Evolutionary conservation across 2,113 vertebrate genomes (phyloP).

Genomic region (Callaeas wilsoni): DNA sequence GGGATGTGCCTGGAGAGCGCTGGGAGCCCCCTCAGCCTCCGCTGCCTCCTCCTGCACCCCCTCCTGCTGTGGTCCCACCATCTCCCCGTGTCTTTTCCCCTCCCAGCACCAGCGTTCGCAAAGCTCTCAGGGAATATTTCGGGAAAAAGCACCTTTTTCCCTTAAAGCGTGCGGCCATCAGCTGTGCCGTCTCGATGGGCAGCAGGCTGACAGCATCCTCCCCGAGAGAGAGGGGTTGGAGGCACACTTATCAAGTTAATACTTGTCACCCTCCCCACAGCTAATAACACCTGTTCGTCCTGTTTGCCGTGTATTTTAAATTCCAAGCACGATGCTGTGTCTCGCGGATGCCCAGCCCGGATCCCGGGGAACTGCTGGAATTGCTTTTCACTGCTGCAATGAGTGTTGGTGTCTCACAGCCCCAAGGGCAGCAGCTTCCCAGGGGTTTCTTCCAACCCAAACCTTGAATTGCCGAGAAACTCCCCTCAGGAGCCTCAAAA

Average conservation of each 20-base stretch:
- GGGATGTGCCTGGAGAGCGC: not conserved
- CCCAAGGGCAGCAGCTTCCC: not conserved
- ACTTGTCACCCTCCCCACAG: not conserved
- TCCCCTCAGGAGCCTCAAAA: not conserved
- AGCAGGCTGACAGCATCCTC: not conserved
- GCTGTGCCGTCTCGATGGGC: too few species aligned
- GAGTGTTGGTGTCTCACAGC: not conserved
- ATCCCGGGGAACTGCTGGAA: not conserved
- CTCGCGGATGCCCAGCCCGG: not conserved
- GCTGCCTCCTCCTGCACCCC: not conserved
- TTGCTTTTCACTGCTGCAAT: not conserved
- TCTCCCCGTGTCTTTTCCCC: not conserved
- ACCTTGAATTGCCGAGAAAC: not conserved
- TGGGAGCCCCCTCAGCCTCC: not conserved
- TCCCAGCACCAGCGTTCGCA: not conserved
- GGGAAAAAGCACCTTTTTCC: not conserved
- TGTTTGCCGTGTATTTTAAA: not conserved
- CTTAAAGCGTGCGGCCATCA: too few species aligned
- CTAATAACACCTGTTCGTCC: not conserved
- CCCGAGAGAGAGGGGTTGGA: fast-evolving
- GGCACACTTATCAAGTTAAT: too few species aligned
- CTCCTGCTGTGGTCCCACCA: not conserved
- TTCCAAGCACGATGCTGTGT: not conserved
- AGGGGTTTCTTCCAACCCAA: not conserved
- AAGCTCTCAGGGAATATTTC: not conserved